Base-by-base conservation (phyloP, 2,113 vertebrate genomes). In the Silurus glanis region DNA sequence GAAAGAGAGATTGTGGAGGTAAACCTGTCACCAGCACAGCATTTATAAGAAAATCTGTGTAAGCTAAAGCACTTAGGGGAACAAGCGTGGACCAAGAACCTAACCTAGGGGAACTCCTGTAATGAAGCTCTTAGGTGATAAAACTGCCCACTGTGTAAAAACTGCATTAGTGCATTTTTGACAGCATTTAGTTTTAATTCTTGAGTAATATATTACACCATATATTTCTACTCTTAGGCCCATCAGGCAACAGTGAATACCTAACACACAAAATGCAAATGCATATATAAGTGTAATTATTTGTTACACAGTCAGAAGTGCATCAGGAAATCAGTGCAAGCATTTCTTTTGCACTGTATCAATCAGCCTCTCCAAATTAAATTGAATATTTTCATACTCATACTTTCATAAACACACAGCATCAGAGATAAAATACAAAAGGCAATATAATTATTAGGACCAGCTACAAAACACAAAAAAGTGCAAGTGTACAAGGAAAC, bases 241-340 rank as follows among this genome's bases (percentile, higher is more conserved):
- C 10, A 78, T 55, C n/a, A 78, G 16, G n/a, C 53, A 58, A 10
- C 55, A 58, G 53, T 28, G 9, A 80, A 56, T 78, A 28, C 23
- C 25, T 16, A 16, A 78, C 49, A 56, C 23, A 2, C 12, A 56
- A 23, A 19, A 58, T 17, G 16, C 9, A 58, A 37, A 80, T 13
- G 37, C 23, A 75, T 23, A 23, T 58, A 59, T 3, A 80, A 3
- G 6, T n/a, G 12, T 37, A 13, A 56, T 37, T 58, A 80, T 28
- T 58, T 37, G 55, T 61, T 81, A 19, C 19, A 58, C 4, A 9
- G 55, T 59, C 17, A 1, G 5, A 25, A 78, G 51, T 37, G 53
- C 53, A 80, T 80, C 78, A 61, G n/a, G 28, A 62, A 81, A 80
- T 80, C 13, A 59, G 25, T 80, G 16, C 19, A 47, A 62, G 9